Conservation (phyloP, 2,797 vertebrate species). For the Taenioides sp. region DNA sequence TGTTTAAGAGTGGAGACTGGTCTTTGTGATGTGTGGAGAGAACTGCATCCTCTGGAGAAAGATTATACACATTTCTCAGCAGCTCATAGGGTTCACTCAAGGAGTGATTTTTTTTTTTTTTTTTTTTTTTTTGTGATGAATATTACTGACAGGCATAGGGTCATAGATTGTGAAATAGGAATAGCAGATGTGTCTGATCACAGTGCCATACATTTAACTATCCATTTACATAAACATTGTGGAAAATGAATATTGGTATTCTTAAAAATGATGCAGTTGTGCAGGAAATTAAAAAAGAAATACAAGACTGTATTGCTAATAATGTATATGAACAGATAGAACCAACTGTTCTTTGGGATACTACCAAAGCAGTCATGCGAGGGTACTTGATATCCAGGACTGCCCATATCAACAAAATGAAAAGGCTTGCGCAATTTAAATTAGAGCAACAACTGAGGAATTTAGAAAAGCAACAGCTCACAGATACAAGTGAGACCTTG, state of each 20-base stretch:
- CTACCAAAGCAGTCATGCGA: neutral
- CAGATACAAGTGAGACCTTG: neutral
- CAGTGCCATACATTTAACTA: neutral
- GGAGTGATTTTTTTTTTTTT: constrained; percentile 10
- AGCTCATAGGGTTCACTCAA: constrained; percentile 4
- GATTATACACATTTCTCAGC: constrained; percentile 13
- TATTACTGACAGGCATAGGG: neutral
- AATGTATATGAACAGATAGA: neutral
- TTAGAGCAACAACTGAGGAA: neutral
- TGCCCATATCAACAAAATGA: neutral
- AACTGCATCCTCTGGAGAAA: constrained; percentile 1
- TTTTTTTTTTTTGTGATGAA: no score
- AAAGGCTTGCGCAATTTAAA: neutral
- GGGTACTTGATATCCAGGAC: neutral
- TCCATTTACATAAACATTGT: neutral
- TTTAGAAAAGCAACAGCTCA: neutral
- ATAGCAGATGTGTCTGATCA: constrained; percentile 20
- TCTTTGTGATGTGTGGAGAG: constrained; percentile 2
- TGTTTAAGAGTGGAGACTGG: no score
- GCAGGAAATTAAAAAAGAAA: constrained; percentile 1
- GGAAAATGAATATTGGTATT: constrained; percentile 4
- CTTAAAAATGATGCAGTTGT: neutral
- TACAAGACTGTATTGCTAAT: neutral
- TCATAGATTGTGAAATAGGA: neutral
- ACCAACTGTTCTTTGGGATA: neutral